phyloP scores from a whole-genome alignment of 2,113 vertebrate species.

The Oxyruncus cristatus region DNA sequence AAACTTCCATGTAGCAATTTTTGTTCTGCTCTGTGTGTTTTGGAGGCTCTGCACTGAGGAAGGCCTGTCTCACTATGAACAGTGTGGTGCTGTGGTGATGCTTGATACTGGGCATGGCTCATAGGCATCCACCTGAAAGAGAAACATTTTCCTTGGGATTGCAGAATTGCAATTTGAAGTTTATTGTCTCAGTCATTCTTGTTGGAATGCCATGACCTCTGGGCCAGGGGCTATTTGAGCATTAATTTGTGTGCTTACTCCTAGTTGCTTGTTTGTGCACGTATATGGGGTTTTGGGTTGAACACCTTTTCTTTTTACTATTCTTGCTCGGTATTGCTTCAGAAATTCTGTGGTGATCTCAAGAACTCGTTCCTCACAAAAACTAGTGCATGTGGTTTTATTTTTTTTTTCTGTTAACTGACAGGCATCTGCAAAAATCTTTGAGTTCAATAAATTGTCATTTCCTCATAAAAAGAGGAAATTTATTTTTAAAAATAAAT shows the following conservation, averaged over 20 bases:
- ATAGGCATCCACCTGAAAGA: neutral
- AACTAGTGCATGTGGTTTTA: neutral
- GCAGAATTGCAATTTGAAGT: neutral
- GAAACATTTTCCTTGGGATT: neutral
- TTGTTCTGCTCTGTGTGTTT: neutral
- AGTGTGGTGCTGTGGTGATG: neutral
- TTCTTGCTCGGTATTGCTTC: neutral
- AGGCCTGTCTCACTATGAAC: neutral
- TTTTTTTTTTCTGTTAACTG: neutral
- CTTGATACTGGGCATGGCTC: neutral
- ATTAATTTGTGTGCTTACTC: neutral
- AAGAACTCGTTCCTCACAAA: neutral
- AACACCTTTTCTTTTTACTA: neutral
- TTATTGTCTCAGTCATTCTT: neutral
- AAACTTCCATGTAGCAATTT: rapidly evolving
- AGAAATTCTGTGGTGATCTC: neutral
- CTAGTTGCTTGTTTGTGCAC: neutral
- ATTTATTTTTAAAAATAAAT: neutral
- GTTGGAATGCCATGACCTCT: neutral
- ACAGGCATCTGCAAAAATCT: neutral
- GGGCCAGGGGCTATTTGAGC: neutral
- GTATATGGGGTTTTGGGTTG: neutral
- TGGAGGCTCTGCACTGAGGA: neutral
- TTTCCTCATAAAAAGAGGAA: neutral
- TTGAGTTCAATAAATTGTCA: neutral